Base-by-base conservation (phyloP, 1,140 invertebrate genomes). In the Zophobas atratus region DNA sequence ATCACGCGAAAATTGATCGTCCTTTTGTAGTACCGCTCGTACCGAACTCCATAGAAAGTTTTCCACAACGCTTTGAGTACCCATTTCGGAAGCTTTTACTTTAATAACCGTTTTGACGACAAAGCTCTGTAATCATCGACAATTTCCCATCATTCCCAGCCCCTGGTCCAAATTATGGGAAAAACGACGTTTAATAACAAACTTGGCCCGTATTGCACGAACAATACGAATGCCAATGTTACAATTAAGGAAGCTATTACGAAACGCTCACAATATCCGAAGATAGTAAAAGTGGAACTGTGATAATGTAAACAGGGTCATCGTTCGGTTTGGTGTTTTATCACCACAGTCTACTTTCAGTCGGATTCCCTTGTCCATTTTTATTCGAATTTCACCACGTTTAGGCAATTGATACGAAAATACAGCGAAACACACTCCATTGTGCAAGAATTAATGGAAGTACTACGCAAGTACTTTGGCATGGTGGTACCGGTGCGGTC, bases 261-360 rank as follows among this genome's bases (percentile, higher is more conserved):
- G 20, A 43, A 67, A 67, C 39, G n/a, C 32, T 51, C 6, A 51
- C 49, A 51, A 51, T 51, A 51, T 6, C 49, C 49, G 49, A 57
- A 67, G 60, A 67, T 67, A 67, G 39, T n/a, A 43, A 67, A 67
- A 43, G 60, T 67, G 33, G 60, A 35, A 57, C 55, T 39, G 38
- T 67, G 60, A 67, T 67, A 67, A 39, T 67, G 60, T 67, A 67
- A 67, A 67, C 60, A 67, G 60, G 60, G 60, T 67, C 60, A 67
- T 67, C n/a, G 60, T 43, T 2, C 60, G 41, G 38, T 67, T 67
- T 60, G 4, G 3, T 35, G 0, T 20, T 67, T 67, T 67, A 67
- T 67, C 60, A 67, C 60, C 60, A 32, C 60, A 67, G 3, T 43
- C 60, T 43, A 67, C 57, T 63, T 63, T 63, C 57, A 6, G 6